Conservation (phyloP, 2,888 invertebrate genomes). For the Clostera curtula region DNA sequence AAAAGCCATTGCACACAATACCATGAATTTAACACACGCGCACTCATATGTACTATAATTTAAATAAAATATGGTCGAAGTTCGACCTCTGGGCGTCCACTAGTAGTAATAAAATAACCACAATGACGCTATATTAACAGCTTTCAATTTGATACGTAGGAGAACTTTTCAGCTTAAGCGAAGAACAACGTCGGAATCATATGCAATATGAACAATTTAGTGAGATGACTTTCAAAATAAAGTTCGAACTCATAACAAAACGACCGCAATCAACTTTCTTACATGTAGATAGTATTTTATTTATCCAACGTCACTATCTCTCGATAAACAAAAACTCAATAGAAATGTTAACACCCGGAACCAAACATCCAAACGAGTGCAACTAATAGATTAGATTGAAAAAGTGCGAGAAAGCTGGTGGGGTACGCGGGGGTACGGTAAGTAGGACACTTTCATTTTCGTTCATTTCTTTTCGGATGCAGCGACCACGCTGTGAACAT, state of each 20-base stretch:
- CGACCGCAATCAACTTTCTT: neutral
- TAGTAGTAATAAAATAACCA: too few relatives aligned
- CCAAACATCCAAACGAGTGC: constrained; percentile 41
- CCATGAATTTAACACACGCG: too few relatives aligned
- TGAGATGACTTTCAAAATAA: neutral
- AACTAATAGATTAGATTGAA: constrained; percentile 60
- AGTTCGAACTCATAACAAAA: too few relatives aligned
- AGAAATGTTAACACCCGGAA: constrained; percentile 37
- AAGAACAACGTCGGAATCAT: too few relatives aligned
- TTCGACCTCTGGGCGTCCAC: too few relatives aligned
- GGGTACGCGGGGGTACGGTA: constrained; percentile 42
- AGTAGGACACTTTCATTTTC: constrained; percentile 73
- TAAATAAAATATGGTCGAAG: too few relatives aligned
- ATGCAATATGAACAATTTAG: too few relatives aligned
- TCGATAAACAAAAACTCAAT: constrained; percentile 19
- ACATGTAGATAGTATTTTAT: neutral
- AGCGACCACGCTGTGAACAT: constrained; percentile 52
- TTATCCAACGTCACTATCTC: constrained; percentile 7
- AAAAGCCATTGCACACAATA: too few relatives aligned
- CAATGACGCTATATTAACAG: too few relatives aligned
- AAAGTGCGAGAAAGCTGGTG: constrained; percentile 60
- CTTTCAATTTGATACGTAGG: too few relatives aligned
- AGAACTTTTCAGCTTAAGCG: too few relatives aligned
- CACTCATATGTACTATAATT: too few relatives aligned
- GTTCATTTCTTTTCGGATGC: constrained; percentile 73